Evolutionary conservation across 92 coral and sea anemone species (phyloP).

Genomic region (Ricordea florida): DNA sequence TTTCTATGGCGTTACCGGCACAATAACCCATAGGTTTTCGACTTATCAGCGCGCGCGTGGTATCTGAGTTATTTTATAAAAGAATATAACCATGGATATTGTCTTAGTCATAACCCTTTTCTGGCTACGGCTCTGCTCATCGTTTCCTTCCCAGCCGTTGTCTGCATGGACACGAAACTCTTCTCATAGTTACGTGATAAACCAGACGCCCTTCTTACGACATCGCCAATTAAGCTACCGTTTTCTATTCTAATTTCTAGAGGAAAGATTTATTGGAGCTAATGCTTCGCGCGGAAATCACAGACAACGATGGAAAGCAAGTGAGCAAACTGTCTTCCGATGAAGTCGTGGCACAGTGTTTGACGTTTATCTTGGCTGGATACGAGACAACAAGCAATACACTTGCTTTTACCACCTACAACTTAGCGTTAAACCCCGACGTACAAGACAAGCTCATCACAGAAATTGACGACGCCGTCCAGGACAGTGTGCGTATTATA

Average conservation of each 20-base stretch:
- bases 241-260: not conserved
- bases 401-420: constrained; percentile 34
- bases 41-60: too few relatives aligned
- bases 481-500: constrained; percentile 11
- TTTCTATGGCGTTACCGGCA: too few relatives aligned
- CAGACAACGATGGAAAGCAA: constrained; percentile 1
- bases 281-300: constrained; percentile 29
- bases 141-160: too few relatives aligned
- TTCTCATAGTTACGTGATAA: too few relatives aligned
- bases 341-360: constrained; percentile 39
- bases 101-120: too few relatives aligned
- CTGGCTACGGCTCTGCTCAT: too few relatives aligned
- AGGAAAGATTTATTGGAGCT: constrained; percentile 46
- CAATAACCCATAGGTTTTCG: too few relatives aligned
- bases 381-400: constrained; percentile 55
- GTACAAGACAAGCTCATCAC: constrained; percentile 36
- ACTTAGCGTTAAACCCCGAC: constrained; percentile 49
- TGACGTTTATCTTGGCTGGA: constrained; percentile 51
- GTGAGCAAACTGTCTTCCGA: constrained; percentile 39
- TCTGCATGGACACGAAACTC: too few relatives aligned
- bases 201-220: too few relatives aligned
- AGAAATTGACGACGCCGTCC: constrained; percentile 38
- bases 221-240: too few relatives aligned
- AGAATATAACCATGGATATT: too few relatives aligned
- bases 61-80: too few relatives aligned